Conservation (phyloP, 2,797 vertebrate genomes). For the Holocentrus rufus region DNA sequence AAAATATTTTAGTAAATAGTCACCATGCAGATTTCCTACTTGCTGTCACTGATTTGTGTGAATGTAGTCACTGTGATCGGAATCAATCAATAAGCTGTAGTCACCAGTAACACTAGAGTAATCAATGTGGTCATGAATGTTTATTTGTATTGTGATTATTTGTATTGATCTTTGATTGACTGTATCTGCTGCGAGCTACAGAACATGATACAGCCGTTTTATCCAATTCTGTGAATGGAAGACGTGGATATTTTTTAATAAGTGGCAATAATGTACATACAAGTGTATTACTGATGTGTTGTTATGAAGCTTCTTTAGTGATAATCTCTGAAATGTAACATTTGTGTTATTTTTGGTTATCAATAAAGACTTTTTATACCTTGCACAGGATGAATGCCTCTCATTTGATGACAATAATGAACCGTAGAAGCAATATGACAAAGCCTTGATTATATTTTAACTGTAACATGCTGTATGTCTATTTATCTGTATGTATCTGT, state of each 20-base stretch:
- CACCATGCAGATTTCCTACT: slow-evolving; percentile 16
- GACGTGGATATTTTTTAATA: slow-evolving; percentile 31
- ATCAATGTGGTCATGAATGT: slow-evolving; percentile 10
- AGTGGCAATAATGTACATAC: slow-evolving; percentile 75
- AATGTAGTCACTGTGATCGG: slow-evolving; percentile 25
- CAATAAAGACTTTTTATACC: slow-evolving; percentile 79
- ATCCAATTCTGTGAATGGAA: slow-evolving; percentile 37
- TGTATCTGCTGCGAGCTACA: slow-evolving; percentile 27
- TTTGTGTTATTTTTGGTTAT: slow-evolving; percentile 68
- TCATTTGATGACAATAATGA: not conserved
- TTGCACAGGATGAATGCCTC: slow-evolving; percentile 23
- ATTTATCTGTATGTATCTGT: not conserved
- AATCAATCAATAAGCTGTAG: not conserved
- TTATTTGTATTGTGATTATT: slow-evolving; percentile 36
- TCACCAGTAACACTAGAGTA: slow-evolving; percentile 9
- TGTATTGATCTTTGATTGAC: slow-evolving; percentile 17
- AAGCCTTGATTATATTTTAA: too few relatives aligned
- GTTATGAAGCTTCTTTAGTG: slow-evolving; percentile 43
- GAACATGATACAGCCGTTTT: slow-evolving; percentile 1
- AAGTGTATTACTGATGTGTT: slow-evolving; percentile 51
- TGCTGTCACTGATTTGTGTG: slow-evolving; percentile 14
- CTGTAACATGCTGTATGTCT: not conserved
- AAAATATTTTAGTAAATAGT: slow-evolving; percentile 28
- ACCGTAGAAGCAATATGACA: too few relatives aligned
- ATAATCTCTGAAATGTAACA: slow-evolving; percentile 50